phyloP scores from a whole-genome alignment of 2,113 vertebrate species.

The Reinhardtius hippoglossoides region DNA sequence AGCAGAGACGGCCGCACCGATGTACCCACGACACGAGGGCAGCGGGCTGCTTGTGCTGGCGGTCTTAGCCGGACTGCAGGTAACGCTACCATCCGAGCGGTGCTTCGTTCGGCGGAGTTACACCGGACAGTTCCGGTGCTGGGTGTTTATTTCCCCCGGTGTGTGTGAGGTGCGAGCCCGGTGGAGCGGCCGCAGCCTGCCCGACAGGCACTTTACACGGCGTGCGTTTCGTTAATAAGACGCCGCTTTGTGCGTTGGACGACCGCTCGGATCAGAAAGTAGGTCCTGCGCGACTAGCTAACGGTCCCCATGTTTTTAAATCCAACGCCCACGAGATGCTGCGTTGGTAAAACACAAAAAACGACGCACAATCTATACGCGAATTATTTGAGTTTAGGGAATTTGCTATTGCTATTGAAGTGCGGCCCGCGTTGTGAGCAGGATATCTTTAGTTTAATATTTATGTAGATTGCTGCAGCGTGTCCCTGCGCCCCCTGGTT shows the following conservation, averaged over 20 bases:
- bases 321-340: background rate
- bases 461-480: constrained; percentile 63
- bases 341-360: background rate
- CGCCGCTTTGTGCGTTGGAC: background rate
- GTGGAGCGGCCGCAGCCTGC: background rate
- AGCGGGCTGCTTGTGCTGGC: constrained; percentile 74
- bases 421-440: background rate
- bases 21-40: constrained; percentile 76
- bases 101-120: constrained; percentile 35
- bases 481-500: constrained; percentile 27
- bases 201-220: constrained; percentile 2
- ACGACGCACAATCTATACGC: background rate
- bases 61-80: constrained; percentile 81
- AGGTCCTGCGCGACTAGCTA: background rate
- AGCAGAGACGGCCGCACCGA: constrained; percentile 55
- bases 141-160: background rate
- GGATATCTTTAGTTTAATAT: constrained; percentile 65
- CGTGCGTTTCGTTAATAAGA: constrained; percentile 13
- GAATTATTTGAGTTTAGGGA: background rate
- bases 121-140: constrained; percentile 63
- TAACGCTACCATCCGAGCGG: constrained; percentile 49
- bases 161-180: no score
- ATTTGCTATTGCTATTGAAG: constrained; percentile 26
- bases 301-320: background rate
- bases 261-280: background rate